Evolutionary conservation across 2,113 vertebrate genomes (phyloP), one percentile per base, ranked within the genome.

Genomic region (Dromas ardeola): DNA sequence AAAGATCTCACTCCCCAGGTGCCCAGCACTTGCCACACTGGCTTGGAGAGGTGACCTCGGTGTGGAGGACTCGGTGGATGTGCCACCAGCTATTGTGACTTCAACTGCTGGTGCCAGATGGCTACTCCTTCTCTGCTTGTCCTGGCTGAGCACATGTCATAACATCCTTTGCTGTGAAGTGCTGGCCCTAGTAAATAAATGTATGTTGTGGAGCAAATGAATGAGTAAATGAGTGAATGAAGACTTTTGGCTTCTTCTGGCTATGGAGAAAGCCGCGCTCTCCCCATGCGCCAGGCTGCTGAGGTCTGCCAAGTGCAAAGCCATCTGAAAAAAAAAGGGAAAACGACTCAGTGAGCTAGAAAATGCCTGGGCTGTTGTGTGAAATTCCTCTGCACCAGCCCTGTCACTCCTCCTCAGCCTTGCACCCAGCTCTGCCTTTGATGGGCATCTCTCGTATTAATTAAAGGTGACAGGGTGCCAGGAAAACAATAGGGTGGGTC

Each of bases 341-440:
- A 88, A 96, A 87, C 27, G 66, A 96, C 56, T 95, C 96, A 96
- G 86, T 96, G 96, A 97, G 93, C 95, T 93, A 95, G 97, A 97
- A 97, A 97, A 96, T 95, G 95, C 90, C 83, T 81, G 90, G 92
- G n/a, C 96, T 79, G 92, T 61, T 91, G 92, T 92, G 94, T 93
- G 95, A 96, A 97, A 97, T 97, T 97, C 97, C 95, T 96, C 90
- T 93, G 89, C 95, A 96, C 86, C 73, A 96, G 78, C 89, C 91
- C 84, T 97, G 96, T 97, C 97, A 88, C 81, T 97, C 95, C 90
- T 92, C 72, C 85, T 96, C 94, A 96, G 95, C 90, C 88, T 76
- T 36, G 92, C 67, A 76, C 72, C 91, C 94, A 27, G 88, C 52
- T 69, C 82, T 88, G 90, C 90, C 95, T 97, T 94, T 97, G 93